Conservation (phyloP, 2,797 vertebrate species). For the Chelon labrosus region DNA sequence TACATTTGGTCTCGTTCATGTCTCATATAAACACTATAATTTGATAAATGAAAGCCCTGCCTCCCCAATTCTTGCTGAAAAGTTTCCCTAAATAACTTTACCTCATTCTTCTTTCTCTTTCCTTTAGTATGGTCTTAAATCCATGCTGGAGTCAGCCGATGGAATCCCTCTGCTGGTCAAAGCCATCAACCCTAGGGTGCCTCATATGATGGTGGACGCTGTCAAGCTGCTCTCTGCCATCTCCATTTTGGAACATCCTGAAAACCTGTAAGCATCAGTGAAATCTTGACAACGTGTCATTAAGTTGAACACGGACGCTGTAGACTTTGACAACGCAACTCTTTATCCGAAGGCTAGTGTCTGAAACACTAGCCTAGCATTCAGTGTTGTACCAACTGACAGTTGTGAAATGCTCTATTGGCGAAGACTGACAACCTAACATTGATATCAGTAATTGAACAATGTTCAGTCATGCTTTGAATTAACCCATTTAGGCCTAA, state of each 20-base stretch:
- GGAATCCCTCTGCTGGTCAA: conserved; percentile 91
- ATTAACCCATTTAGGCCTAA: too few species aligned
- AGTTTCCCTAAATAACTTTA: neutral
- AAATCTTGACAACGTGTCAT: neutral
- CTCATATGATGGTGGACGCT: conserved; percentile 94
- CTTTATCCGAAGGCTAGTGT: neutral
- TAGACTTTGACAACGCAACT: neutral
- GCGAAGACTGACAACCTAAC: neutral
- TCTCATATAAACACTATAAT: conserved; percentile 1
- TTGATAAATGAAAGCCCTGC: neutral
- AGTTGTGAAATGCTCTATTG: neutral
- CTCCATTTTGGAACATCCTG: conserved; percentile 90
- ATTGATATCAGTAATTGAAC: neutral
- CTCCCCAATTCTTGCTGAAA: neutral
- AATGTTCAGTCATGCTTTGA: neutral
- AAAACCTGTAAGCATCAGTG: conserved; percentile 85
- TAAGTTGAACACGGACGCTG: neutral
- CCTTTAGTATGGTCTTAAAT: conserved; percentile 90
- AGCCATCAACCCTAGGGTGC: conserved; percentile 89
- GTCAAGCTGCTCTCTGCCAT: conserved; percentile 92
- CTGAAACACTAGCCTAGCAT: neutral
- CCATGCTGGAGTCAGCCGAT: conserved; percentile 89
- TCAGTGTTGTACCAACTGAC: neutral
- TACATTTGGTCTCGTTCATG: neutral
- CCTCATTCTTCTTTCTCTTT: conserved; percentile 3